These are phyloP conservation scores for Nomada lathburiana DNA, from an alignment of 2,888 invertebrate species.

Conservation along the genomic window DNA sequence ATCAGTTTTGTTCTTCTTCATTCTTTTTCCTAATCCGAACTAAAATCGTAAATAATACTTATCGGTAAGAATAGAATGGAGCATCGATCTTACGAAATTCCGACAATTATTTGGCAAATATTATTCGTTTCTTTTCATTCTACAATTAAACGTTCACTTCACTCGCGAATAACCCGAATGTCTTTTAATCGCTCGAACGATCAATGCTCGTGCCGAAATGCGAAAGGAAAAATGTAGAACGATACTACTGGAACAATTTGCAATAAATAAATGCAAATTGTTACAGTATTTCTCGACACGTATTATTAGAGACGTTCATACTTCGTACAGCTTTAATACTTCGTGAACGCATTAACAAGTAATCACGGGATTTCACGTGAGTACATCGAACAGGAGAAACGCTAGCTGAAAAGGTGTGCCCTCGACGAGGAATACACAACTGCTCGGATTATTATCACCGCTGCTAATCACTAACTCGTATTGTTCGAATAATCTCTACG, in stretches of 20 bases:
- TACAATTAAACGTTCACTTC: not conserved
- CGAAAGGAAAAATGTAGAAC: slow-evolving; percentile 7
- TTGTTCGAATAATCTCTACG: slow-evolving; percentile 2
- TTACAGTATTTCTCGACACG: slow-evolving; percentile 27
- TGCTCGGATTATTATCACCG: slow-evolving; percentile 23
- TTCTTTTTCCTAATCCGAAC: not conserved
- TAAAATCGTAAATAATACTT: slow-evolving; percentile 3
- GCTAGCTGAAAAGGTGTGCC: slow-evolving; percentile 32
- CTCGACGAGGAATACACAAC: slow-evolving; percentile 41
- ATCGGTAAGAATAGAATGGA: not conserved
- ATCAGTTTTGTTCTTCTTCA: not conserved
- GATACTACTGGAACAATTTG: slow-evolving; percentile 44
- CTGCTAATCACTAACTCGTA: slow-evolving; percentile 12
- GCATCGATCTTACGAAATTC: slow-evolving; percentile 16
- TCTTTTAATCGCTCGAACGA: not conserved
- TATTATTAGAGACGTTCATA: slow-evolving; percentile 20
- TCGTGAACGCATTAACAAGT: slow-evolving; percentile 48
- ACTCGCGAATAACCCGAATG: not conserved
- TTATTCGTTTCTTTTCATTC: not conserved
- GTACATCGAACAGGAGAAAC: slow-evolving; percentile 42
- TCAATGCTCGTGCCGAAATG: slow-evolving; percentile 10
- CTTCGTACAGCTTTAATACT: slow-evolving; percentile 33
- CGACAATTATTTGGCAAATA: not conserved
- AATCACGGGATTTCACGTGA: slow-evolving; percentile 15
- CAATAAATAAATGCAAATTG: slow-evolving; percentile 32